Base-by-base conservation (phyloP, 2,888 invertebrate genomes). In the Tridacna gigas region DNA sequence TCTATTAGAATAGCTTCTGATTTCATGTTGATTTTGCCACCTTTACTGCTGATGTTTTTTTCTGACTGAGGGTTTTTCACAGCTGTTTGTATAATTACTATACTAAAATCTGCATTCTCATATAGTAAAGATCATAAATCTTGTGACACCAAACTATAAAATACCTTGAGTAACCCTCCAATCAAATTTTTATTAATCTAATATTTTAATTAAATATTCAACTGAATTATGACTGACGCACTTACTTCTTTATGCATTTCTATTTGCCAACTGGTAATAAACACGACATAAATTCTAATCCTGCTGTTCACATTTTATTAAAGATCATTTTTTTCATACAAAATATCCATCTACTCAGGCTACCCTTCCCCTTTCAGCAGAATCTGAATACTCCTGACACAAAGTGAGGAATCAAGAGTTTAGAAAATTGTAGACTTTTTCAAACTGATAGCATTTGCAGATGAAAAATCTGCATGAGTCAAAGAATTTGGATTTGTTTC, bases 181-280 rank as follows among this genome's bases (percentile, higher is more conserved):
- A 79, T 79, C 79, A 79, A 74, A 63, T 71, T 56, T 79, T 61
- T 78, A 79, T 79, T 74, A 77, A 83, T 83, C 80, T 80, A 77
- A 73, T 63, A 77, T 77, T 80, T 83, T 83, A 83, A 84, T 84
- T 84, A 82, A 82, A 79, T 79, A 61, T 79, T 77, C 13, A 25
- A 25, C 25, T 51, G 45, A 51, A 20, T 47, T 71, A 20, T 15
- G 28, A 47, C 45, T 51, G n/a, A 13, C 45, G 51, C 51, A 71
- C 71, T 71, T 71, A 47, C 15, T 51, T 25, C 71, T 77, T 67
- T 80, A 77, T 78, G 71, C 67, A 78, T 22, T 63, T 78, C 61
- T 28, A 78, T 71, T 78, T 63, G 12, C 22, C 78, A 60, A 60
- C 45, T 45, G 26, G 73, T 73, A 56, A 37, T 71, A 78, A 78